These are phyloP conservation scores for Alentia gelatinosa DNA, from an alignment of 2,888 invertebrate genomes.

Conservation along the genomic window DNA sequence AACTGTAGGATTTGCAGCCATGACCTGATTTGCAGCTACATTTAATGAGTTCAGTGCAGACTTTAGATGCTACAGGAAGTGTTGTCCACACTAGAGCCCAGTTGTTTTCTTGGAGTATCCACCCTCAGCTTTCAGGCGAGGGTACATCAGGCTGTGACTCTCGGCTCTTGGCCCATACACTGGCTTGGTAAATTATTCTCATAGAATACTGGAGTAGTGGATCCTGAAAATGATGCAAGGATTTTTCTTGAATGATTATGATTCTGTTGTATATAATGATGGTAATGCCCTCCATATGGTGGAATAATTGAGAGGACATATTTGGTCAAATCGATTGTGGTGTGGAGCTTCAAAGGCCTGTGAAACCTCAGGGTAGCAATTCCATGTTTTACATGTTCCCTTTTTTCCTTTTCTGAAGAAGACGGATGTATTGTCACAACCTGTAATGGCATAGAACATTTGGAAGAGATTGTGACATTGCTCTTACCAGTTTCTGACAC, in stretches of 20 bases:
- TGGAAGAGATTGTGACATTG: neutral
- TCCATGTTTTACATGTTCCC: conserved; percentile 54
- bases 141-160: neutral
- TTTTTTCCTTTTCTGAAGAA: conserved; percentile 56
- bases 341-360: neutral
- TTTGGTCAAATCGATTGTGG: neutral
- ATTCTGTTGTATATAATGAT: neutral
- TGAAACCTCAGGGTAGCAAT: conserved; percentile 43
- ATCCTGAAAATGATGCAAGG: neutral
- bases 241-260: neutral
- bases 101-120: neutral
- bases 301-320: neutral
- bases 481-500: neutral
- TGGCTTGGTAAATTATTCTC: neutral
- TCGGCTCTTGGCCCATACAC: neutral
- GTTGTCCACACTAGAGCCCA: neutral
- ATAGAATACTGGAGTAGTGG: no score
- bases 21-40: neutral
- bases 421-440: conserved; percentile 51
- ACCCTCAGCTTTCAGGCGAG: neutral
- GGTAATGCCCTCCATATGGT: neutral
- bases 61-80: neutral
- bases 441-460: conserved; percentile 55
- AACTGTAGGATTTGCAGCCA: neutral
- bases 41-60: conserved; percentile 3